Evolutionary conservation across 2,113 vertebrate genomes (phyloP).

Genomic region (Phalacrocorax carbo): DNA sequence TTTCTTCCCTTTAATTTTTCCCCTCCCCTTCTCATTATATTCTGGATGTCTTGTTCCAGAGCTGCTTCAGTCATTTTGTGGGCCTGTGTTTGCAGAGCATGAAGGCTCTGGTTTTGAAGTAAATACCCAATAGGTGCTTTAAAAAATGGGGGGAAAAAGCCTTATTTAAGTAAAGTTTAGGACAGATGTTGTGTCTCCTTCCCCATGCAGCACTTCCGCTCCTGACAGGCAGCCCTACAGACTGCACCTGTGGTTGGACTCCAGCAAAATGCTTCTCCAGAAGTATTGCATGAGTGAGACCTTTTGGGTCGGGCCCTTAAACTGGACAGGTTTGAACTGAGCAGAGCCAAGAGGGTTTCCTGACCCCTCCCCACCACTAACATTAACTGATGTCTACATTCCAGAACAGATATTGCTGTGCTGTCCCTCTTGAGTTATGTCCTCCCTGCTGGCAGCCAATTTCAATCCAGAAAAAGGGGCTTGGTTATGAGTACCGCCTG

Average conservation of each 20-base stretch:
- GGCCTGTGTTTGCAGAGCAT: not conserved
- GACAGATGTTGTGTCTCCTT: not conserved
- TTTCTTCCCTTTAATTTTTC: constrained; percentile 7
- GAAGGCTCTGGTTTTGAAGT: not conserved
- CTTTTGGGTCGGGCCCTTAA: not conserved
- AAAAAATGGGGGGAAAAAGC: not conserved
- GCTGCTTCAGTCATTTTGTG: not conserved
- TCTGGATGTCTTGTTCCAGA: constrained; percentile 28
- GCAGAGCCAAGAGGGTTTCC: not conserved
- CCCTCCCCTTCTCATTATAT: not conserved
- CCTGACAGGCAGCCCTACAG: not conserved
- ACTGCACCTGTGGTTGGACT: not conserved
- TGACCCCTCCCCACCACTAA: rapidly evolving
- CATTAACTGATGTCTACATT: not conserved
- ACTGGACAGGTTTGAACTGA: not conserved
- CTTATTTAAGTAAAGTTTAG: not conserved
- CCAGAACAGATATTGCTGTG: not conserved
- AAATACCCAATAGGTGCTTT: not conserved
- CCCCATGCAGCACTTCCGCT: not conserved
- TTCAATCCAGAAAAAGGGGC: not conserved
- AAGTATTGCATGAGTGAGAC: not conserved
- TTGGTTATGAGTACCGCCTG: not conserved
- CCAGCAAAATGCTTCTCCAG: not conserved
- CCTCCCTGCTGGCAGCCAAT: not conserved
- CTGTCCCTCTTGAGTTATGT: not conserved